Evolutionary conservation across 2,888 invertebrate species (phyloP).

Genomic region (Drosophila paranaensis): DNA sequence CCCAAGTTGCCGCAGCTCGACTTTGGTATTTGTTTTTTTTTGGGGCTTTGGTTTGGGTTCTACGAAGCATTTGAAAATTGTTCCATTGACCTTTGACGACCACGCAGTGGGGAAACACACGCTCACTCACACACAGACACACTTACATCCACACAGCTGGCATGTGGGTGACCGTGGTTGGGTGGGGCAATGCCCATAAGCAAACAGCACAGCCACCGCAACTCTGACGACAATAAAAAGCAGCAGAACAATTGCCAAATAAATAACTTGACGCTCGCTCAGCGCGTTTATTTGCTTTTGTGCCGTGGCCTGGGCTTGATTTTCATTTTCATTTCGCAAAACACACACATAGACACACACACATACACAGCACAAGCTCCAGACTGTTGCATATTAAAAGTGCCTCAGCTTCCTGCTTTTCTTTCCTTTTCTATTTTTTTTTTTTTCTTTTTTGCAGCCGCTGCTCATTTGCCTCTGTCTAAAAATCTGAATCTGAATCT

Average conservation of each 20-base stretch:
- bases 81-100: constrained; percentile 76
- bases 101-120: constrained; percentile 23
- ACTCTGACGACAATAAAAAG: constrained; percentile 74
- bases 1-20: constrained; percentile 33
- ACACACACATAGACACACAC: constrained; percentile 30
- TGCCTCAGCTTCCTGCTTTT: constrained; percentile 66
- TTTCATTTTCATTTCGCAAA: constrained; percentile 72
- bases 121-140: constrained; percentile 4
- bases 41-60: constrained; percentile 2
- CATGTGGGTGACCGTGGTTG: constrained; percentile 7
- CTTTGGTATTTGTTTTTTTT: constrained; percentile 17
- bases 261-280: constrained; percentile 76
- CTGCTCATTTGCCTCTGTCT: constrained; percentile 64
- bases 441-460: constrained; percentile 28
- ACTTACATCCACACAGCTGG: constrained; percentile 8
- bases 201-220: constrained; percentile 63
- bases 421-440: constrained; percentile 22
- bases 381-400: constrained; percentile 75
- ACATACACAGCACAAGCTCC: constrained; percentile 21
- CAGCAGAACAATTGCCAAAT: constrained; percentile 77
- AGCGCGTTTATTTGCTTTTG: constrained; percentile 72
- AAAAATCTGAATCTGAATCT: constrained; percentile 40
- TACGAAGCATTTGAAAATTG: constrained; percentile 65
- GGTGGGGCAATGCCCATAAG: constrained; percentile 61
- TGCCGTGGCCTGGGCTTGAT: constrained; percentile 64